These are phyloP conservation scores for Macquaria ambigua DNA, from an alignment of 2,113 vertebrate genomes.

Conservation along the genomic window DNA sequence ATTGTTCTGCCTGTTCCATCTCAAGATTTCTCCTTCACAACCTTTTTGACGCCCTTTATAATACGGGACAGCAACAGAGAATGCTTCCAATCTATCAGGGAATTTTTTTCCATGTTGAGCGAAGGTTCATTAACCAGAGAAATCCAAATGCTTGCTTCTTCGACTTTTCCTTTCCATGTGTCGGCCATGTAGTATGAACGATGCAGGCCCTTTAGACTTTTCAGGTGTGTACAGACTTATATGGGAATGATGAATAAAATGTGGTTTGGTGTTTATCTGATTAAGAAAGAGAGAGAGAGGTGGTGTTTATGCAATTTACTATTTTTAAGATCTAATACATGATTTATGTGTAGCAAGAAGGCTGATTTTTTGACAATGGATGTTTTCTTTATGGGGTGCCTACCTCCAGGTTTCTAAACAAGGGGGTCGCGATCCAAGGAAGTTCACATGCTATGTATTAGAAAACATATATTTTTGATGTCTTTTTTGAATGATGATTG, in stretches of 20 bases:
- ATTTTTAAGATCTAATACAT: conserved; percentile 68
- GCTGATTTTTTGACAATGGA: conserved; percentile 42
- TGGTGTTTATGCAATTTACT: conserved; percentile 83
- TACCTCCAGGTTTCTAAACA: conserved; percentile 64
- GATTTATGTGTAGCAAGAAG: conserved; percentile 75
- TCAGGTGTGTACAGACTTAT: conserved; percentile 79
- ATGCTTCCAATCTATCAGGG: conserved; percentile 75
- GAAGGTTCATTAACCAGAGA: conserved; percentile 52
- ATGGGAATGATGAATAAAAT: conserved; percentile 36
- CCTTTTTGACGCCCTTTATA: conserved; percentile 62
- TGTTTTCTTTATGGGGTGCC: conserved; percentile 71
- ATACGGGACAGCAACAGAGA: conserved; percentile 45
- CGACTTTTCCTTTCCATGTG: conserved; percentile 45
- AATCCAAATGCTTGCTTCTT: conserved; percentile 63
- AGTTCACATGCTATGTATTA: conserved; percentile 65
- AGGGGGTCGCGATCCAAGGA: conserved; percentile 47
- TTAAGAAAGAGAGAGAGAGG: conserved; percentile 53
- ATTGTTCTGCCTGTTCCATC: conserved; percentile 18
- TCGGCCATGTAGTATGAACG: conserved; percentile 46
- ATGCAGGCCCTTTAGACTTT: conserved; percentile 70
- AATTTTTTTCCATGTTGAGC: conserved; percentile 63
- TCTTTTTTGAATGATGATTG: conserved; percentile 70
- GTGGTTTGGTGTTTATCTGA: conserved; percentile 52
- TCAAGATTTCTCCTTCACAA: conserved; percentile 43
- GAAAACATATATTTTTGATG: conserved; percentile 81